phyloP scores from a whole-genome alignment of 1,140 invertebrate genomes.

The Microplitis demolitor region DNA sequence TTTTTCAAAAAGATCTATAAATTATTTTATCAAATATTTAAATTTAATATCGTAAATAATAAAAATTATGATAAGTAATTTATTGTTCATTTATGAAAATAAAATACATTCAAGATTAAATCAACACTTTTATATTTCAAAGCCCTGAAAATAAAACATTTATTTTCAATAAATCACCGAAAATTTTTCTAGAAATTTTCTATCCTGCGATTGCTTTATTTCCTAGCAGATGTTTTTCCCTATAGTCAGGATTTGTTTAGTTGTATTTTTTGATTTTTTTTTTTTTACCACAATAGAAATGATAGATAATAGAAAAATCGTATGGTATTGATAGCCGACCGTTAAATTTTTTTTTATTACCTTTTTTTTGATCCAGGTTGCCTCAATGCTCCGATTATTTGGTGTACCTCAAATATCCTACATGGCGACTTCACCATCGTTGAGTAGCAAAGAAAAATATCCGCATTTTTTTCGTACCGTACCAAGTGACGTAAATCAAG shows the following conservation, averaged over 20 bases:
- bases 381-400: constrained; percentile 65
- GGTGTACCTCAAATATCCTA: constrained; percentile 68
- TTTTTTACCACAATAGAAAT: background rate
- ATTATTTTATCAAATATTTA: background rate
- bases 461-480: constrained; percentile 69
- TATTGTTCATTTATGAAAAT: background rate
- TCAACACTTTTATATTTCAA: too few relatives aligned
- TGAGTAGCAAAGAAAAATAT: constrained; percentile 64
- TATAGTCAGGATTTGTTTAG: too few relatives aligned
- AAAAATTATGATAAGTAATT: background rate
- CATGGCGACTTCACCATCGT: constrained; percentile 65
- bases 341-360: background rate
- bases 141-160: too few relatives aligned
- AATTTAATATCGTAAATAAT: background rate
- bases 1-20: background rate
- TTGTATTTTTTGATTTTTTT: background rate
- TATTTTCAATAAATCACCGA: too few relatives aligned
- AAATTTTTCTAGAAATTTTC: too few relatives aligned
- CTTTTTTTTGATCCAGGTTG: constrained; percentile 56
- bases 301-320: background rate
- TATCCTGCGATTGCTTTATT: background rate
- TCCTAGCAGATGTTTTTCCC: background rate
- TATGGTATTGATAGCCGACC: background rate
- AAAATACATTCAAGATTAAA: too few relatives aligned
- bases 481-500: constrained; percentile 67